These are phyloP conservation scores for Hypsibius dujardini DNA, from an alignment of 1,140 invertebrate genomes.

Conservation along the genomic window DNA sequence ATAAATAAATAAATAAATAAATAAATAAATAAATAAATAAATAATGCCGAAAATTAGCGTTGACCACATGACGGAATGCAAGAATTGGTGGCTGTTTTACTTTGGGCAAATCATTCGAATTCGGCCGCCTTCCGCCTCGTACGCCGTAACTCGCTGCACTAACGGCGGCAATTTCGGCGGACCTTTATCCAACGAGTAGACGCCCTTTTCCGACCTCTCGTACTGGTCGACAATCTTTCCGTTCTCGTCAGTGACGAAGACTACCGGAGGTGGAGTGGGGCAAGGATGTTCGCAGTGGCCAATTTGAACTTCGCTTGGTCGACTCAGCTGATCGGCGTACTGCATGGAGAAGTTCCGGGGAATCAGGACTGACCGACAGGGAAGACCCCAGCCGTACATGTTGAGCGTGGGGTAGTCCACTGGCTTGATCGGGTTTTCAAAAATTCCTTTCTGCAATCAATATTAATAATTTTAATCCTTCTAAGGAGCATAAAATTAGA, in stretches of 20 bases:
- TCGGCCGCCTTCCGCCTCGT: background rate
- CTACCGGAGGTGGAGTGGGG: background rate
- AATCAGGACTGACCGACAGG: background rate
- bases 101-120: background rate
- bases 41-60: too few species aligned
- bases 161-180: slow-evolving; percentile 3
- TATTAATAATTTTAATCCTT: too few species aligned
- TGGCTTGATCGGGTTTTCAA: background rate
- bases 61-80: too few species aligned
- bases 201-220: background rate
- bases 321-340: background rate
- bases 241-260: background rate
- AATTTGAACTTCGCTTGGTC: background rate
- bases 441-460: background rate
- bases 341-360: background rate
- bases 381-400: slow-evolving; percentile 1
- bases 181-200: background rate
- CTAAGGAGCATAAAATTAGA: too few species aligned
- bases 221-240: slow-evolving; percentile 9
- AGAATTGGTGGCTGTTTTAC: background rate
- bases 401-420: slow-evolving; percentile 6
- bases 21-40: too few species aligned
- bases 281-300: slow-evolving; percentile 10
- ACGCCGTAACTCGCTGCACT: background rate
- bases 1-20: too few species aligned